phyloP scores from a whole-genome alignment of 2,888 invertebrate species.

The Reticulitermes lucifugus region DNA sequence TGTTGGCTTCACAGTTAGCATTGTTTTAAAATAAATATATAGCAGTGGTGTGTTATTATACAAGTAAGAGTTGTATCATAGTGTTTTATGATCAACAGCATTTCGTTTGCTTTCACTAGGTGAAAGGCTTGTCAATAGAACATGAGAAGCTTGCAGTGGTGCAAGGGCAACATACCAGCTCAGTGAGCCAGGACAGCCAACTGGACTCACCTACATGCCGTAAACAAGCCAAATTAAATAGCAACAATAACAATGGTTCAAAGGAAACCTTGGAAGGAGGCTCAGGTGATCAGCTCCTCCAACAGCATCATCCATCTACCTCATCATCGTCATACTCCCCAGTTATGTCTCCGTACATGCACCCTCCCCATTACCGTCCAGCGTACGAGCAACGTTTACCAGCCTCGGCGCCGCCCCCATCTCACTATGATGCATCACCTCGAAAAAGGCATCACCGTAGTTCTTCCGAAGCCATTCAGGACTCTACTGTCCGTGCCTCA shows the following conservation, averaged over 20 bases:
- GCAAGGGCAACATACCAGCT: slow-evolving; percentile 63
- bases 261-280: slow-evolving; percentile 55
- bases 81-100: background rate
- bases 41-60: too few relatives aligned
- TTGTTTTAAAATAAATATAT: too few relatives aligned
- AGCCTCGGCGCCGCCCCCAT: slow-evolving; percentile 57
- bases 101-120: slow-evolving; percentile 64
- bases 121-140: slow-evolving; percentile 82
- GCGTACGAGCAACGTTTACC: slow-evolving; percentile 64
- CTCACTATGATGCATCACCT: slow-evolving; percentile 55
- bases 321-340: slow-evolving; percentile 63
- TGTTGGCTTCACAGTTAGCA: too few relatives aligned
- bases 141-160: slow-evolving; percentile 75
- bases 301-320: slow-evolving; percentile 56
- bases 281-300: slow-evolving; percentile 49
- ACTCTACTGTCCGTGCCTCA: slow-evolving; percentile 68
- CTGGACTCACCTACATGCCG: slow-evolving; percentile 61
- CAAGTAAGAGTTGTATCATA: too few relatives aligned
- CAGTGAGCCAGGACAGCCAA: slow-evolving; percentile 61
- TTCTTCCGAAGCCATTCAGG: slow-evolving; percentile 58
- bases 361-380: slow-evolving; percentile 61
- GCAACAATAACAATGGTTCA: slow-evolving; percentile 55
- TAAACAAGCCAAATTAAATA: slow-evolving; percentile 51
- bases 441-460: slow-evolving; percentile 70
- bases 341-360: slow-evolving; percentile 66